Base-by-base conservation (phyloP, 2,113 vertebrate species). In the Benitochromis conjunctus region DNA sequence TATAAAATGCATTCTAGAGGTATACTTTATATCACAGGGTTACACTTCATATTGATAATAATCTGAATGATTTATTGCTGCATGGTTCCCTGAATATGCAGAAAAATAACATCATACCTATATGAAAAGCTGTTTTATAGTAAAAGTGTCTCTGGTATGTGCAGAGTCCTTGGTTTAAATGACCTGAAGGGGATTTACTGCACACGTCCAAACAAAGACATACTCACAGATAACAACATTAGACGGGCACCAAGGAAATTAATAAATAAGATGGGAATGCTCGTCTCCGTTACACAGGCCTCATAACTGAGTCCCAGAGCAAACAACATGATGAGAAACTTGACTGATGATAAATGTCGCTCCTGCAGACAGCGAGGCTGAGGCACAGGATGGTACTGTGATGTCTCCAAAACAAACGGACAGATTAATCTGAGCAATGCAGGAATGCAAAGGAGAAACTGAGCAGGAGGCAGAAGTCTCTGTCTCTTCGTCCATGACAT, bases 301-400 rank as follows among this genome's bases (percentile, higher is more conserved):
- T 36, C 24, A 9, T 24, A 16, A 21, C 41, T 1, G 34, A 84
- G 19, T 62, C 43, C 46, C 1, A 19, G 34, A 71, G 77, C 54
- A 84, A 87, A 88, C 64, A 84, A 83, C 34, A 80, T 86, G 81
- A 58, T 0, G 3, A 76, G 69, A 34, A 74, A 79, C 57, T 74
- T 84, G 81, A 86, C 54, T 24, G 58, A 87, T 84, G 86, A 92
- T 83, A 48, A 86, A 87, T 57, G 64, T 64, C 36, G 24, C 31
- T 86, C 26, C 56, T 55, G 76, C 79, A 86, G 91, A 83, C 79
- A 60, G 71, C 5, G 8, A 0, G 81, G 41, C 62, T 48, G 55
- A 85, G 36, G 19, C 10, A 69, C 36, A 51, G 43, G 7, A 36
- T 3, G 2, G 0, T 85, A 71, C 79, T 83, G 64, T 34, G 24